Evolutionary conservation across 2,888 invertebrate genomes (phyloP).

Genomic region (Psylliodes chrysocephalus): DNA sequence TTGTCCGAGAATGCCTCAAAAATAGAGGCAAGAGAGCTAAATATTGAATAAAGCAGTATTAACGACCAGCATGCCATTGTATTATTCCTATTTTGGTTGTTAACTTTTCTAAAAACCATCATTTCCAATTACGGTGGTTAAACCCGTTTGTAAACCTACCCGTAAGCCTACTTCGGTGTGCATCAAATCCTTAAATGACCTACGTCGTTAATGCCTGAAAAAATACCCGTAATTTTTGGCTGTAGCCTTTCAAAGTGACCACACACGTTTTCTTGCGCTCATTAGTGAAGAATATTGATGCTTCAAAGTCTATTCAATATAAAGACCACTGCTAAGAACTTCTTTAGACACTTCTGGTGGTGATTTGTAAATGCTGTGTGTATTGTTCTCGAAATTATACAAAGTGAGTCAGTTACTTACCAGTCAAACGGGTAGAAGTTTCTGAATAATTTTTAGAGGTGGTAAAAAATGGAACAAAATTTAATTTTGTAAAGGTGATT

Average conservation of each 20-base stretch:
- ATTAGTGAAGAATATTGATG: constrained; percentile 4
- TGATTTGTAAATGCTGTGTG: constrained; percentile 1
- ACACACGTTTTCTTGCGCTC: constrained; percentile 17
- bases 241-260: constrained; percentile 12
- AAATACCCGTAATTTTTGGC: constrained; percentile 16
- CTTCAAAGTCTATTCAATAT: not conserved
- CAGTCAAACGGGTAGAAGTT: too few relatives aligned
- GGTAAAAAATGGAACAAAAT: too few relatives aligned
- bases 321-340: not conserved
- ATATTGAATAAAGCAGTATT: too few relatives aligned
- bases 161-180: constrained; percentile 8
- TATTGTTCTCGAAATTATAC: not conserved
- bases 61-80: too few relatives aligned
- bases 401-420: too few relatives aligned
- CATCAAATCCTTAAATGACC: constrained; percentile 8
- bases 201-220: constrained; percentile 22
- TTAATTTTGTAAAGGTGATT: too few relatives aligned
- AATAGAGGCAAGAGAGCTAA: too few relatives aligned
- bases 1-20: too few relatives aligned
- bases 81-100: too few relatives aligned
- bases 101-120: too few relatives aligned
- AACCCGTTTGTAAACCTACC: not conserved
- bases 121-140: not conserved
- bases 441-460: too few relatives aligned
- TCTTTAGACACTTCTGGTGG: not conserved